These are phyloP conservation scores for Malacoraja senta DNA, from an alignment of 2,797 vertebrate genomes.

Conservation along the genomic window DNA sequence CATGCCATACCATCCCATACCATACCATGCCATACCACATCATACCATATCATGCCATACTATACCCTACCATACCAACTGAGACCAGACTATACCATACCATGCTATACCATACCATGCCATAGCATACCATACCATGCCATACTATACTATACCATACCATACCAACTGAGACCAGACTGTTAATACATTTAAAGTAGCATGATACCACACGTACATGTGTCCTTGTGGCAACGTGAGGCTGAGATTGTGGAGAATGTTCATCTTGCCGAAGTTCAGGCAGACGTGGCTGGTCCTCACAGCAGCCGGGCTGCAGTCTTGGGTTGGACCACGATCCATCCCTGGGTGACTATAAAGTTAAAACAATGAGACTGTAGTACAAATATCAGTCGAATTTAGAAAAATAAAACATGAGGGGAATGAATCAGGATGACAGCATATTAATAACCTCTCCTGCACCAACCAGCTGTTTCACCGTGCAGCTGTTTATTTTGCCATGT, in stretches of 20 bases:
- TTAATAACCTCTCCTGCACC: not conserved
- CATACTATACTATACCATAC: too few species aligned
- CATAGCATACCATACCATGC: too few species aligned
- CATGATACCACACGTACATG: slow-evolving; percentile 57
- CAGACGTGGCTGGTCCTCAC: slow-evolving; percentile 63
- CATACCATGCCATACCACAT: too few species aligned
- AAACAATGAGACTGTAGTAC: not conserved
- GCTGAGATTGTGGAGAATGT: slow-evolving; percentile 62
- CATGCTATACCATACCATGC: too few species aligned
- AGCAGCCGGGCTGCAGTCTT: slow-evolving; percentile 41
- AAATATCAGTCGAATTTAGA: not conserved
- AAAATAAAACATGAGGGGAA: not conserved
- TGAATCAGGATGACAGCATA: too few species aligned
- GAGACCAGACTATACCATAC: too few species aligned
- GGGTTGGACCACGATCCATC: not conserved
- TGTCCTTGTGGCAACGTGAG: slow-evolving; percentile 64
- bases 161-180: not conserved
- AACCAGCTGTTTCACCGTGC: not conserved
- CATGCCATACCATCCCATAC: too few species aligned
- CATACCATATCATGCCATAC: too few species aligned
- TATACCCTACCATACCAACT: too few species aligned
- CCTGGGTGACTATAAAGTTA: not conserved
- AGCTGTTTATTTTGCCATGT: not conserved
- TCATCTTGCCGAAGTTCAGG: slow-evolving; percentile 63
- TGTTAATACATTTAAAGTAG: not conserved